Evolutionary conservation across 2,797 vertebrate species (phyloP).

Genomic region (Staurois parvus): DNA sequence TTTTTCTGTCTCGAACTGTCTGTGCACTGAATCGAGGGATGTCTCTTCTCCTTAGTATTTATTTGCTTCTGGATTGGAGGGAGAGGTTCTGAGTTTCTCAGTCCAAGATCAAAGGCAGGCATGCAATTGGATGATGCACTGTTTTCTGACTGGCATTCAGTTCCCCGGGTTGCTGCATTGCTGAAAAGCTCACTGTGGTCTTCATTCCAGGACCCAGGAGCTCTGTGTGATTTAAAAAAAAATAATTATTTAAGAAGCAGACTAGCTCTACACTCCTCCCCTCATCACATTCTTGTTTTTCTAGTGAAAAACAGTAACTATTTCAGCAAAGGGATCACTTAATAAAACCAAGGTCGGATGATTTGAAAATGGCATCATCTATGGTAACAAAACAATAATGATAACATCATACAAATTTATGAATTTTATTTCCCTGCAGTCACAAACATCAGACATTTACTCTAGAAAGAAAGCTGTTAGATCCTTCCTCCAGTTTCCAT

Average conservation of each 20-base stretch:
- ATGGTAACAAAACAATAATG: slow-evolving; percentile 80
- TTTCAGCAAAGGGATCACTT: slow-evolving; percentile 74
- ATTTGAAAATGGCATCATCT: slow-evolving; percentile 76
- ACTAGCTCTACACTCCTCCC: slow-evolving; percentile 69
- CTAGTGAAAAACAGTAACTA: slow-evolving; percentile 74
- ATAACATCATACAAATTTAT: slow-evolving; percentile 81
- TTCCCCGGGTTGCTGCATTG: slow-evolving; percentile 70
- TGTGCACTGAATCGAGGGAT: slow-evolving; percentile 60
- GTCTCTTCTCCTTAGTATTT: slow-evolving; percentile 69
- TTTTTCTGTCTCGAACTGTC: slow-evolving; percentile 62
- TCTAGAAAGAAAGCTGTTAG: slow-evolving; percentile 85
- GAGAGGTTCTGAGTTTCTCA: slow-evolving; percentile 69
- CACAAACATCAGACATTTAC: slow-evolving; percentile 84
- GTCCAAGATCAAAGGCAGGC: slow-evolving; percentile 73
- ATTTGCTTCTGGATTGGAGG: slow-evolving; percentile 73
- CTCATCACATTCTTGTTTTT: slow-evolving; percentile 68
- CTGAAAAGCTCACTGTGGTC: slow-evolving; percentile 62
- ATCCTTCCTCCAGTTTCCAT: slow-evolving; percentile 86
- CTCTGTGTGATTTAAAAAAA: slow-evolving; percentile 63
- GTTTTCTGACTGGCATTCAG: slow-evolving; percentile 72
- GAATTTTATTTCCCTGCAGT: slow-evolving; percentile 76
- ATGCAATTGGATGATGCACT: slow-evolving; percentile 66
- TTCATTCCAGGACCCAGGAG: slow-evolving; percentile 64
- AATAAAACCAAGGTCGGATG: slow-evolving; percentile 78
- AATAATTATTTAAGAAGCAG: slow-evolving; percentile 69